Percentiles rank a stretch among this genome's conserved stretches.
phyloP scores from a whole-genome alignment of 2,797 vertebrate species.

The Orientallactaga sibirica region DNA sequence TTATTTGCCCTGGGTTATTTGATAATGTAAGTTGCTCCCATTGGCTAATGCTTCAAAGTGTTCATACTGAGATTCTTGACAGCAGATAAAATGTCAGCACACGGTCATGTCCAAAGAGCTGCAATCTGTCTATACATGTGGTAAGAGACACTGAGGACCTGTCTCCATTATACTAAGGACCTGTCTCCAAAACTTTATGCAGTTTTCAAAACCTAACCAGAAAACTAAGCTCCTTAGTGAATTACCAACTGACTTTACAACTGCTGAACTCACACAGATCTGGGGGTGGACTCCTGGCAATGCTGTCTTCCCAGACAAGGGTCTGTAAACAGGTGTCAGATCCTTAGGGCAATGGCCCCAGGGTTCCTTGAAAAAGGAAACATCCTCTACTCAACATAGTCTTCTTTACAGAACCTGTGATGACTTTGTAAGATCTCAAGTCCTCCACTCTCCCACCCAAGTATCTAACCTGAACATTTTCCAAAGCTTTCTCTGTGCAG shows the following conservation, averaged over 20 bases:
- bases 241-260: not conserved
- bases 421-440: not conserved
- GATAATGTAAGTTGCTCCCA: not conserved
- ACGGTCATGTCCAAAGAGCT: not conserved
- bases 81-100: not conserved
- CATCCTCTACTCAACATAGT: not conserved
- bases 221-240: not conserved
- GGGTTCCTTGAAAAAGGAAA: fast-evolving
- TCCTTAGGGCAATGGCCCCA: not conserved
- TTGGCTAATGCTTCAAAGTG: not conserved
- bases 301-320: not conserved
- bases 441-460: not conserved
- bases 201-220: constrained; percentile 34
- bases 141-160: too few relatives aligned
- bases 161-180: not conserved
- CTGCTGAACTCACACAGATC: not conserved
- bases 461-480: constrained; percentile 32
- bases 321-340: not conserved
- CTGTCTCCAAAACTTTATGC: not conserved
- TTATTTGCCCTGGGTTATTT: not conserved
- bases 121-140: not conserved
- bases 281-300: not conserved
- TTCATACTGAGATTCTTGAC: constrained; percentile 19
- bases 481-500: constrained; percentile 1
- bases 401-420: not conserved